A percentile compares a stretch with the other conserved stretches of the same genome.
phyloP scores from a whole-genome alignment of 1,140 invertebrate genomes.

The Himalopsyche phryganea region DNA sequence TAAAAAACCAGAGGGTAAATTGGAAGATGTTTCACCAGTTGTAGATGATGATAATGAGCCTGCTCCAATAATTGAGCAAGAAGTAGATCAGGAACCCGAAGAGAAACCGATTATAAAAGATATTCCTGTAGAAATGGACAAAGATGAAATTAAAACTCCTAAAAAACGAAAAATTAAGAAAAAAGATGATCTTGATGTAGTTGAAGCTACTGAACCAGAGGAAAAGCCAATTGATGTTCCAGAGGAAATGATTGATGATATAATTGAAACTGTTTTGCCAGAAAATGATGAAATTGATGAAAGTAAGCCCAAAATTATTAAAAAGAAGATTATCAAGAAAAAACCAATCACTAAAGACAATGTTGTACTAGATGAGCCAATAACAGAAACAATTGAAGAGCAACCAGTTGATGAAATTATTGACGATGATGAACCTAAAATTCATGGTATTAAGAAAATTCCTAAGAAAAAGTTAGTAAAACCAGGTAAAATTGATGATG shows the following conservation, averaged over 20 bases:
- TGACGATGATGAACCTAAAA: conserved; percentile 32
- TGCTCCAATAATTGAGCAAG: conserved; percentile 24
- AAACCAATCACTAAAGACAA: conserved; percentile 36
- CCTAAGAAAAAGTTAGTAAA: conserved; percentile 38
- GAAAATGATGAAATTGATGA: conserved; percentile 35
- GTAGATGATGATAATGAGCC: background rate
- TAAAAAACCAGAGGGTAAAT: background rate
- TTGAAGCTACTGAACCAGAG: background rate
- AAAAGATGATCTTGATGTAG: background rate
- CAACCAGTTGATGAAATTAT: conserved; percentile 3
- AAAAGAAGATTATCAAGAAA: conserved; percentile 38
- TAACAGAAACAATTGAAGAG: background rate
- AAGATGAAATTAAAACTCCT: background rate
- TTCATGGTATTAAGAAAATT: conserved; percentile 39
- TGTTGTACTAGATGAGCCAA: conserved; percentile 3
- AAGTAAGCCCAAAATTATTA: conserved; percentile 30
- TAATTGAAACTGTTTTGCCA: background rate
- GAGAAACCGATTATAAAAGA: background rate
- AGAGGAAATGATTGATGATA: background rate
- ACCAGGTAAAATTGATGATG: conserved; percentile 8
- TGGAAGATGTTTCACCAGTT: background rate
- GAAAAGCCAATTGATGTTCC: background rate
- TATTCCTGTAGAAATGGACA: background rate
- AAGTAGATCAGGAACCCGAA: conserved; percentile 12
- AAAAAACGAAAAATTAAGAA: background rate